Evolutionary conservation across 2,888 invertebrate genomes (phyloP).

Genomic region (Leucophenga maculata): DNA sequence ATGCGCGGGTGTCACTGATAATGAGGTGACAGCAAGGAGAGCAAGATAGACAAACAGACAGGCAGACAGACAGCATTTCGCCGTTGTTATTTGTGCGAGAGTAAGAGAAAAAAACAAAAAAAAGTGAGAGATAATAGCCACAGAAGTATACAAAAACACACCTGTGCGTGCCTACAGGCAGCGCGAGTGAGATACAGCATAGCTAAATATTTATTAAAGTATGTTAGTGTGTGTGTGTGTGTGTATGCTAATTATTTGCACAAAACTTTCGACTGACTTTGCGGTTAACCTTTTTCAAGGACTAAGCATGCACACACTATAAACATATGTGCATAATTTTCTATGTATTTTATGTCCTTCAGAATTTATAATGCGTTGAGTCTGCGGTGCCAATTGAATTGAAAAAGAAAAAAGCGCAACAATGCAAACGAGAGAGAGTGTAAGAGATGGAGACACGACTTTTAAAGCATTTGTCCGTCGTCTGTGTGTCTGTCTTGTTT

Average conservation of each 20-base stretch:
- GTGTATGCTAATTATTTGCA: constrained; percentile 13
- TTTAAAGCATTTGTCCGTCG: constrained; percentile 30
- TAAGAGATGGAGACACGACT: background rate
- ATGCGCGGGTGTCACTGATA: constrained; percentile 18
- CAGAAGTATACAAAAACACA: background rate
- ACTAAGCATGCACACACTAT: constrained; percentile 34
- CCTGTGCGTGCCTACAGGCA: constrained; percentile 33
- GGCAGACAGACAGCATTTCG: background rate
- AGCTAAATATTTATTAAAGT: constrained; percentile 31
- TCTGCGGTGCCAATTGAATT: background rate
- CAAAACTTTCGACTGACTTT: constrained; percentile 36
- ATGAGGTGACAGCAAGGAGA: background rate
- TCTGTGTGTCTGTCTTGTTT: constrained; percentile 36
- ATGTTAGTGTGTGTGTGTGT: constrained; percentile 7
- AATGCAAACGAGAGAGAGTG: background rate
- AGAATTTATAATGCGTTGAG: constrained; percentile 44
- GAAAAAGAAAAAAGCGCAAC: background rate
- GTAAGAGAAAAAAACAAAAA: background rate
- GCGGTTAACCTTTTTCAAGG: constrained; percentile 53
- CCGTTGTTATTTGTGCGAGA: background rate
- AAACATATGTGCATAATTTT: background rate
- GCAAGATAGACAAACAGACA: background rate
- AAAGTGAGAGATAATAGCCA: background rate
- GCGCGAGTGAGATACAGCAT: constrained; percentile 27
- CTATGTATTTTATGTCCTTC: constrained; percentile 36